These are phyloP conservation scores for Anthoptus insignis DNA, from an alignment of 2,888 invertebrate genomes.

Conservation along the genomic window DNA sequence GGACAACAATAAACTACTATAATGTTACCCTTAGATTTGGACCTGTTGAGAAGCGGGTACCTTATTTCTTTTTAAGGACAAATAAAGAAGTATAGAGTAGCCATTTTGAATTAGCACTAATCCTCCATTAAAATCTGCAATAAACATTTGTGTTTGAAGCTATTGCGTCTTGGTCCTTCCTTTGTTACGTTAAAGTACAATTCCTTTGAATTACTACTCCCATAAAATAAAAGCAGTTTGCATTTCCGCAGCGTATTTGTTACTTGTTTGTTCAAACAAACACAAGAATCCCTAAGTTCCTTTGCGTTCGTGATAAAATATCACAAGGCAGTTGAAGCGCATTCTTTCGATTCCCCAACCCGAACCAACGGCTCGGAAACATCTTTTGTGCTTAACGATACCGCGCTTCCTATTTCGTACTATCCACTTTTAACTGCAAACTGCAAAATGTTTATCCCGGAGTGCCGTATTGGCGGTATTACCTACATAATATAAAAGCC, in stretches of 20 bases:
- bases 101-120: too few relatives aligned
- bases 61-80: too few relatives aligned
- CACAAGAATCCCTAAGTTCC: constrained; percentile 72
- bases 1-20: too few relatives aligned
- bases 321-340: constrained; percentile 70
- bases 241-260: constrained; percentile 76
- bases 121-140: constrained; percentile 13
- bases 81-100: too few relatives aligned
- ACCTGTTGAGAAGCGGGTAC: too few relatives aligned
- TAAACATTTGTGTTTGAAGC: constrained; percentile 40
- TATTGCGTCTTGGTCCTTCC: constrained; percentile 56
- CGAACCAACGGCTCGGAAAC: constrained; percentile 73
- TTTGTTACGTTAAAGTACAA: constrained; percentile 65
- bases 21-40: too few relatives aligned
- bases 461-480: neutral
- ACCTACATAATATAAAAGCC: too few relatives aligned
- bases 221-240: constrained; percentile 74
- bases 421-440: constrained; percentile 17
- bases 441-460: neutral
- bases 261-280: constrained; percentile 76
- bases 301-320: constrained; percentile 77
- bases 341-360: constrained; percentile 71
- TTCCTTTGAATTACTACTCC: constrained; percentile 76
- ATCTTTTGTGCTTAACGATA: constrained; percentile 68
- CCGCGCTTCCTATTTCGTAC: constrained; percentile 48